phyloP scores from a whole-genome alignment of 2,888 invertebrate genomes.

The Pandemis heparana region DNA sequence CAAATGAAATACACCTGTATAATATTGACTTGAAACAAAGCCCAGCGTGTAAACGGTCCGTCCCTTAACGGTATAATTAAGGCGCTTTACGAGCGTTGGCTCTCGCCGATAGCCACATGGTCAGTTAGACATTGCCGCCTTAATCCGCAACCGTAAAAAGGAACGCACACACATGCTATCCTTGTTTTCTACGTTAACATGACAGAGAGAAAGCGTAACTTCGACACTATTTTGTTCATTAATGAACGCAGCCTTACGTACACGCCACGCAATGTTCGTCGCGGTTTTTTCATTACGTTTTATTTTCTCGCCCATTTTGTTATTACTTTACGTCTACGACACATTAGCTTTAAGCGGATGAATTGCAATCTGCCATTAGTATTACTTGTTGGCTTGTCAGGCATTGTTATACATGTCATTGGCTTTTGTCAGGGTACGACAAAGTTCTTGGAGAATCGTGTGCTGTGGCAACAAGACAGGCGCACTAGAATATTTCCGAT shows the following conservation, averaged over 20 bases:
- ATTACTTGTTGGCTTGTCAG: too few relatives aligned
- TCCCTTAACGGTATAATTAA: slow-evolving; percentile 16
- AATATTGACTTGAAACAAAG: slow-evolving; percentile 24
- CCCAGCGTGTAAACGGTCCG: slow-evolving; percentile 13
- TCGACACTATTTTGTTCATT: background rate
- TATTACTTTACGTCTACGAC: background rate
- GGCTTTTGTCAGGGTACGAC: too few relatives aligned
- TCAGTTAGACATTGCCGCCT: slow-evolving; percentile 1
- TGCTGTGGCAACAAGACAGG: too few relatives aligned
- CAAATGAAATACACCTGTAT: slow-evolving; percentile 15
- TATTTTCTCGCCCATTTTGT: background rate
- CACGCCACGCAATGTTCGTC: background rate
- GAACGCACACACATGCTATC: background rate
- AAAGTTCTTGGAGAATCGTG: too few relatives aligned
- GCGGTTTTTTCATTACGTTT: slow-evolving; percentile 8
- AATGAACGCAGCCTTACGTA: background rate
- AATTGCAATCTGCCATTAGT: background rate
- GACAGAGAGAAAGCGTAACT: background rate
- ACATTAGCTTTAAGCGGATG: background rate
- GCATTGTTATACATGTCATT: too few relatives aligned
- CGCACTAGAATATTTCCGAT: too few relatives aligned
- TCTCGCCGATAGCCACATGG: slow-evolving; percentile 6
- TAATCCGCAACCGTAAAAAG: background rate
- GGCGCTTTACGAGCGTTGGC: slow-evolving; percentile 9
- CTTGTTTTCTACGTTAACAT: background rate